Evolutionary conservation across 2,888 invertebrate genomes (phyloP).

Genomic region (Machimus rusticus): DNA sequence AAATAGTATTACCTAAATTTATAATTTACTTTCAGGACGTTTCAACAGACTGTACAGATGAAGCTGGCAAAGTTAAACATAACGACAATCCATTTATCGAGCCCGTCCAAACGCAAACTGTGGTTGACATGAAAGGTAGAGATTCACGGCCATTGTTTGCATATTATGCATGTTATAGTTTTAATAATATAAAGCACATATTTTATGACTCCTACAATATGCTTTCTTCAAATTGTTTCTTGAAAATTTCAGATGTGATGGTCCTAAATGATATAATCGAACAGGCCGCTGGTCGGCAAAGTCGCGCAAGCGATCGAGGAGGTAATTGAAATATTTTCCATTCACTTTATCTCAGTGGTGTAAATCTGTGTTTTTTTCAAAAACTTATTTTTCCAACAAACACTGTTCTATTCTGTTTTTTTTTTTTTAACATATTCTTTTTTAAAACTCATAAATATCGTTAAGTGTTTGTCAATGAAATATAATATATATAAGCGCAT

Average conservation of each 20-base stretch:
- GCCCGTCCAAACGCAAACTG: slow-evolving; percentile 83
- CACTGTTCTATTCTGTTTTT: neutral
- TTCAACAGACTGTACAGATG: slow-evolving; percentile 80
- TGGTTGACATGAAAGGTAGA: slow-evolving; percentile 93
- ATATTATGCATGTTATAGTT: neutral
- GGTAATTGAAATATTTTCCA: slow-evolving; percentile 68
- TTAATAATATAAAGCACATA: no score
- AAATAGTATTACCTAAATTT: neutral
- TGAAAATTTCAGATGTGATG: slow-evolving; percentile 82
- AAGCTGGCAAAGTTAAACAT: slow-evolving; percentile 83
- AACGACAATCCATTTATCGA: slow-evolving; percentile 92
- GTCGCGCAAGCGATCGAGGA: slow-evolving; percentile 85
- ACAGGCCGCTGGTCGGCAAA: slow-evolving; percentile 90
- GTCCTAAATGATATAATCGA: slow-evolving; percentile 96
- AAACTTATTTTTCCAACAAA: neutral
- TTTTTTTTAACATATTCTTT: neutral
- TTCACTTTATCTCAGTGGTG: neutral
- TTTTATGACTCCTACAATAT: no score
- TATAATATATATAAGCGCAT: neutral
- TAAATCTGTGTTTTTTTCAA: neutral
- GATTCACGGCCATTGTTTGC: neutral
- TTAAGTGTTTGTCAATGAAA: slow-evolving; percentile 1
- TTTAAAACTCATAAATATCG: neutral
- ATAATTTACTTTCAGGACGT: slow-evolving; percentile 69
- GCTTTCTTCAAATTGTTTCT: neutral